Percentiles rank a stretch among this genome's conserved stretches.
Conservation (phyloP, 2,113 vertebrate genomes). For the Puffinus mauretanicus region DNA sequence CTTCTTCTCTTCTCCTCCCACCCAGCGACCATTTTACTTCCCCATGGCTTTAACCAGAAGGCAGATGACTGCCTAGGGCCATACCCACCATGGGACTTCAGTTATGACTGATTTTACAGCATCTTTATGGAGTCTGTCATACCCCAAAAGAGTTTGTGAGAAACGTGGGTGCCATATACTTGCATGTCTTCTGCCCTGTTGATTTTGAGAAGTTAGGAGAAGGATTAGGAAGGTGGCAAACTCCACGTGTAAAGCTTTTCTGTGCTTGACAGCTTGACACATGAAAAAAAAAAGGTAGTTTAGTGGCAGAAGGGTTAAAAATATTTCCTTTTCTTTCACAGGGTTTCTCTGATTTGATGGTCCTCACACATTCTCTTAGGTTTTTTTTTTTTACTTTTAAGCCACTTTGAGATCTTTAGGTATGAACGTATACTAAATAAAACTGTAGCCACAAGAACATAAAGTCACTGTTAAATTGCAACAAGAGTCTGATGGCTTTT, state of each 20-base stretch:
- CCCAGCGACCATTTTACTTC: not conserved
- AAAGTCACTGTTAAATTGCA: not conserved
- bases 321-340: not conserved
- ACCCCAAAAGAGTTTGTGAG: not conserved
- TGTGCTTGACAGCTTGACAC: not conserved
- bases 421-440: not conserved
- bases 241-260: not conserved
- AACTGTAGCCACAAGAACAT: not conserved
- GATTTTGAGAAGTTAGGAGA: not conserved
- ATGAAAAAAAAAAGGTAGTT: not conserved
- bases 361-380: not conserved
- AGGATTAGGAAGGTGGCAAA: not conserved
- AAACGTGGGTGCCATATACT: not conserved
- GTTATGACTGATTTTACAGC: not conserved
- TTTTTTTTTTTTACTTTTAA: not conserved
- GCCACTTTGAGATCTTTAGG: not conserved
- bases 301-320: not conserved
- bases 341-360: not conserved
- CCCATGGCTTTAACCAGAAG: not conserved
- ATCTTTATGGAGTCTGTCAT: not conserved
- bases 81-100: not conserved
- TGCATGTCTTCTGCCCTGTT: not conserved
- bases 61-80: not conserved
- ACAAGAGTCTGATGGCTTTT: not conserved
- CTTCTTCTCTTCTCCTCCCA: not conserved